These are phyloP conservation scores for Channa striata DNA, from an alignment of 2,797 vertebrate genomes.

Conservation along the genomic window DNA sequence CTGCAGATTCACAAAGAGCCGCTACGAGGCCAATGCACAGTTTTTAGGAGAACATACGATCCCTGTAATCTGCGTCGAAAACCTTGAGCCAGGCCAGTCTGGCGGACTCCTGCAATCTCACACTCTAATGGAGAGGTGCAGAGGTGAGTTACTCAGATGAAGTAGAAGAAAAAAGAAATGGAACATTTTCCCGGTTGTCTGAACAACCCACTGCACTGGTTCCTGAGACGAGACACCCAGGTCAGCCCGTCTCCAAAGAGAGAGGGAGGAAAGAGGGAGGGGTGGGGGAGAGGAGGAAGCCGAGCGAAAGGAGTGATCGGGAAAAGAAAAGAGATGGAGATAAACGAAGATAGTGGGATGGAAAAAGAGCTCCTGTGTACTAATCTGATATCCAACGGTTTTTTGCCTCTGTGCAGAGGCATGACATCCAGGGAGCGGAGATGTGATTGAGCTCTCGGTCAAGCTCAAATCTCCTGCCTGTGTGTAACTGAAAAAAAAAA, in stretches of 20 bases:
- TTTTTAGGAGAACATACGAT: conserved; percentile 36
- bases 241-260: conserved; percentile 50
- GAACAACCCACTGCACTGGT: conserved; percentile 56
- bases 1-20: conserved; percentile 24
- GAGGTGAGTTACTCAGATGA: conserved; percentile 66
- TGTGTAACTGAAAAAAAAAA: conserved; percentile 68
- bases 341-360: conserved; percentile 36
- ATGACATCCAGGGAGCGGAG: conserved; percentile 68
- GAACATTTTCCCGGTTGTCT: conserved; percentile 72
- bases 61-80: conserved; percentile 47
- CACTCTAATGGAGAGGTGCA: conserved; percentile 77
- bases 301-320: conserved; percentile 38
- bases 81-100: conserved; percentile 37
- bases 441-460: conserved; percentile 71
- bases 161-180: conserved; percentile 57
- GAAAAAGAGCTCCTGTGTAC: conserved; percentile 41
- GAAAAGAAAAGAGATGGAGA: conserved; percentile 36
- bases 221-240: conserved; percentile 54
- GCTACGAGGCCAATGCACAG: conserved; percentile 3
- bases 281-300: conserved; percentile 30
- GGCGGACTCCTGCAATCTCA: conserved; percentile 70
- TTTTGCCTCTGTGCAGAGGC: conserved; percentile 51
- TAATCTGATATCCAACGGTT: conserved; percentile 69
- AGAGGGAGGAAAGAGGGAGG: conserved; percentile 2
- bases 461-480: conserved; percentile 59